Evolutionary conservation across 2,113 vertebrate species (phyloP).

Genomic region (Oreochromis tanganicae): DNA sequence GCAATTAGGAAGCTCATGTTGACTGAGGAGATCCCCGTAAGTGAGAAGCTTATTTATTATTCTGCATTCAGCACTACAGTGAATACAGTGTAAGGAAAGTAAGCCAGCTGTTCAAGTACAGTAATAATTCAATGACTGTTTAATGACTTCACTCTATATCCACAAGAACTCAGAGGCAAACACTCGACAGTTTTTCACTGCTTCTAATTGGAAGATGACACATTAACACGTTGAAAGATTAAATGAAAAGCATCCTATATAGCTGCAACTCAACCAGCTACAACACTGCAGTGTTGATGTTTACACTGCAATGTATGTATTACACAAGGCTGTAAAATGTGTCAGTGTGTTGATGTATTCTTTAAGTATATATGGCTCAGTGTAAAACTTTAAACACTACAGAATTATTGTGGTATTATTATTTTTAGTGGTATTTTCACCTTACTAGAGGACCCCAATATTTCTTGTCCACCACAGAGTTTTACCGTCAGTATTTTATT

Average conservation of each 20-base stretch:
- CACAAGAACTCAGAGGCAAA: not conserved
- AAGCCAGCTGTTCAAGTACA: not conserved
- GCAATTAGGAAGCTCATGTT: not conserved
- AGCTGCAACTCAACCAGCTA: not conserved
- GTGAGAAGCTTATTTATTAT: not conserved
- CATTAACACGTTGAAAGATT: not conserved
- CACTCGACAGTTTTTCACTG: accelerated
- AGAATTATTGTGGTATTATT: not conserved
- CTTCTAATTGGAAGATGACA: not conserved
- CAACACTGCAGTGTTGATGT: not conserved
- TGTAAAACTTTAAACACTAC: not conserved
- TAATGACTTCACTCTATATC: not conserved
- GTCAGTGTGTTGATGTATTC: accelerated
- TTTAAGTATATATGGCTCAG: not conserved
- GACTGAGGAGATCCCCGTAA: not conserved
- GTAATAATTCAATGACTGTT: not conserved
- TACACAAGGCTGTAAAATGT: not conserved
- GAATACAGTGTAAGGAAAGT: not conserved
- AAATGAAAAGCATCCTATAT: not conserved
- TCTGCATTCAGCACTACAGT: not conserved
- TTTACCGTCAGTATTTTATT: not conserved
- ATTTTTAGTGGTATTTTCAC: not conserved
- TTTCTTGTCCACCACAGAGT: not conserved
- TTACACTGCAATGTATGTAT: not conserved
- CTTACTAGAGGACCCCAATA: not conserved